Evolutionary conservation across 2,797 vertebrate species (phyloP).

Genomic region (Malacoctenus gilli): DNA sequence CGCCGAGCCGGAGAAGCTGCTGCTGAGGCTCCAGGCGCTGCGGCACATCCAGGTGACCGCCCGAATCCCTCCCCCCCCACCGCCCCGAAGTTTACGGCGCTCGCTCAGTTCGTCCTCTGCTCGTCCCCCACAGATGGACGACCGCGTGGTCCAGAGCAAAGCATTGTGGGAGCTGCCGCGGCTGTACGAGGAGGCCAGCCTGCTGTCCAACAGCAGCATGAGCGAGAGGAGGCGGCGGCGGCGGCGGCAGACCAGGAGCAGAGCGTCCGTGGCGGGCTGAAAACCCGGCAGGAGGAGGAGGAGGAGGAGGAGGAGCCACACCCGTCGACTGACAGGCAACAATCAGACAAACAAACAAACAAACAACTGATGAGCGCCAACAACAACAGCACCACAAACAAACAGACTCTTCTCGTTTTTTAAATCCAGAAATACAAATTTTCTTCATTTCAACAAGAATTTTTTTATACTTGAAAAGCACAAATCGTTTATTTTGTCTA

Average conservation of each 20-base stretch:
- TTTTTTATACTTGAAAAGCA: background rate
- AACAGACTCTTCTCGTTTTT: no score
- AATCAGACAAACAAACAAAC: no score
- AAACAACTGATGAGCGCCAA: no score
- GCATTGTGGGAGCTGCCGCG: conserved; percentile 61
- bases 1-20: conserved; percentile 31
- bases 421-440: background rate
- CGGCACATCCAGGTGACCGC: conserved; percentile 48
- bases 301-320: no score
- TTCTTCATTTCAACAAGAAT: background rate
- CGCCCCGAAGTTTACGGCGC: no score
- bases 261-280: background rate
- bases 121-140: conserved; percentile 32
- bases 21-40: conserved; percentile 30
- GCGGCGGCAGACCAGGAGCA: conserved; percentile 38
- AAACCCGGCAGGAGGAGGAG: no score
- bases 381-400: no score
- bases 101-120: no score
- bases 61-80: no score
- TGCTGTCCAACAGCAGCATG: background rate
- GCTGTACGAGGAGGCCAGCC: conserved; percentile 57
- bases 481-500: no score
- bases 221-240: conserved; percentile 13
- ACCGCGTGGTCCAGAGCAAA: conserved; percentile 50
- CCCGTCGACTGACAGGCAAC: no score